These are phyloP conservation scores for Eristalinus sepulchralis DNA, from an alignment of 2,888 invertebrate species.

Conservation along the genomic window DNA sequence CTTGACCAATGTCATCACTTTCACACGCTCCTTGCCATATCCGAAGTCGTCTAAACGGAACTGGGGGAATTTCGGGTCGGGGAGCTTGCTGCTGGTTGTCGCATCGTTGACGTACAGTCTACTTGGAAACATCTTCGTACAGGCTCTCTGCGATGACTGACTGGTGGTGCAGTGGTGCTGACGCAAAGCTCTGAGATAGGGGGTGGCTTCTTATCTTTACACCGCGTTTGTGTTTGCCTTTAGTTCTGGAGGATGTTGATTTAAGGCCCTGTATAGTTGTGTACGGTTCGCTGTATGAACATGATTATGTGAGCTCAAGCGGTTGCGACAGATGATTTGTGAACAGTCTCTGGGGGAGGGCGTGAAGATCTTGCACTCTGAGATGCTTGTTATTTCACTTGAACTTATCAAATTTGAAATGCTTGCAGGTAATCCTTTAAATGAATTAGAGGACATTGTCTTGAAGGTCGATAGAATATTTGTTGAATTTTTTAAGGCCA, in stretches of 20 bases:
- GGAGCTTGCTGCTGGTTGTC: slow-evolving; percentile 25
- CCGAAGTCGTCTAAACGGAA: slow-evolving; percentile 71
- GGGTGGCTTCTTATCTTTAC: slow-evolving; percentile 5
- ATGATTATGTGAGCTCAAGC: not conserved
- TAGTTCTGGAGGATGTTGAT: not conserved
- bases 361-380: not conserved
- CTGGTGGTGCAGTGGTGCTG: not conserved
- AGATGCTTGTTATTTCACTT: not conserved
- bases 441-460: too few species aligned
- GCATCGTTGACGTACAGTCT: slow-evolving; percentile 37
- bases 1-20: slow-evolving; percentile 70
- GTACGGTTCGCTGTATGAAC: not conserved
- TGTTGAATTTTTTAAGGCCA: too few species aligned
- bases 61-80: slow-evolving; percentile 66
- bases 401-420: too few species aligned
- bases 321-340: not conserved
- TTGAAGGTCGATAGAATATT: too few species aligned
- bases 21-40: slow-evolving; percentile 70
- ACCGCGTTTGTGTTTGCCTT: not conserved
- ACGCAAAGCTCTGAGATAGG: too few species aligned
- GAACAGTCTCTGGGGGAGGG: not conserved
- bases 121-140: slow-evolving; percentile 49
- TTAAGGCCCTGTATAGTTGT: not conserved
- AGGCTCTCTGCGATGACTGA: not conserved
- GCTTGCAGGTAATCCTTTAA: too few species aligned